phyloP scores from a whole-genome alignment of 2,113 vertebrate species.

The Rhineura floridana region DNA sequence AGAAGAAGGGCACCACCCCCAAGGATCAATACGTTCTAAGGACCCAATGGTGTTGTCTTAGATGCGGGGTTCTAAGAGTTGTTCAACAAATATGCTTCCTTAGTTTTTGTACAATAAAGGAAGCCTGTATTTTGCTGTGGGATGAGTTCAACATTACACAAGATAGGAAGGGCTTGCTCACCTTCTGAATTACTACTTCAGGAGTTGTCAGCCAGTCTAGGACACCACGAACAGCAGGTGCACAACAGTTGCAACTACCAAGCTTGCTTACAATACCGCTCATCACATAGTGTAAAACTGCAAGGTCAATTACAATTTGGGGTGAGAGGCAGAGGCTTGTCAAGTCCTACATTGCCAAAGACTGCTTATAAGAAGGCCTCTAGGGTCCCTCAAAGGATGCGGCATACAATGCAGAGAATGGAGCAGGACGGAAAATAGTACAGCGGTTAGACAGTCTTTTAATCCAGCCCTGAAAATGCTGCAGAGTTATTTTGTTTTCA shows the following conservation, averaged over 20 bases:
- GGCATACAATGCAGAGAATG: background rate
- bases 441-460: background rate
- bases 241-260: background rate
- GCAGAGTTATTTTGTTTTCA: background rate
- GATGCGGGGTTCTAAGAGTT: background rate
- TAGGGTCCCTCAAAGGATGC: background rate
- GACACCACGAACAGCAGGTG: background rate
- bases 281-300: background rate
- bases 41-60: background rate
- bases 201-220: background rate
- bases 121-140: too few species aligned
- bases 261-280: background rate
- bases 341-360: background rate
- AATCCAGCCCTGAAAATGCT: constrained; percentile 14
- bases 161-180: background rate
- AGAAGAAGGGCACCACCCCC: background rate
- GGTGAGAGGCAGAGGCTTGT: background rate
- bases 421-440: background rate
- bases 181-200: background rate
- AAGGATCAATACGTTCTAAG: background rate
- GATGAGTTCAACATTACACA: background rate
- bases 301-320: background rate
- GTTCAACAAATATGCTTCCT: background rate
- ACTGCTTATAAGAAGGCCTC: background rate
- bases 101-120: too few species aligned